Conservation (phyloP, 2,797 vertebrate species). For the Paguma larvata region DNA sequence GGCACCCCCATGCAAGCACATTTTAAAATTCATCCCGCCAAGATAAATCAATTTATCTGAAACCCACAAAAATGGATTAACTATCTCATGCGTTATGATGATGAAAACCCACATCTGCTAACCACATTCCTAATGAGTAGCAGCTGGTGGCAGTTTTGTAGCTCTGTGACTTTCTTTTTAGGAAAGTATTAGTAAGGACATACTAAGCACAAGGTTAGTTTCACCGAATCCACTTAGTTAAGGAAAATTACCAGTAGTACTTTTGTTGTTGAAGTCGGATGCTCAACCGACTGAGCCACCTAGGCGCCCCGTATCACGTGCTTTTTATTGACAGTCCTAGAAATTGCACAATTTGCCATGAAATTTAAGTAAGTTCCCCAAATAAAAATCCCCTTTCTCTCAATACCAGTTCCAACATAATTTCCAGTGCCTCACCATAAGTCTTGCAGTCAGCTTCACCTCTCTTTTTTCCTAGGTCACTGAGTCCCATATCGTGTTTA, state of each 20-base stretch:
- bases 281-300: no score
- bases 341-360: conserved; percentile 74
- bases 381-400: conserved; percentile 52
- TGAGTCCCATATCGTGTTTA: conserved; percentile 17
- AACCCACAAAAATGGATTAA: conserved; percentile 78
- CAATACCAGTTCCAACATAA: neutral
- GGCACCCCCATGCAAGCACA: conserved; percentile 46
- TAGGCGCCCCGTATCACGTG: no score
- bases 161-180: conserved; percentile 76
- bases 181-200: conserved; percentile 80
- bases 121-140: conserved; percentile 83
- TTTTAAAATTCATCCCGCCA: conserved; percentile 68
- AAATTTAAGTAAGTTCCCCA: conserved; percentile 72
- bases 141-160: conserved; percentile 80
- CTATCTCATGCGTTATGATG: conserved; percentile 74
- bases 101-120: conserved; percentile 83
- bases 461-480: neutral
- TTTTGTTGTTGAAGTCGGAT: neutral
- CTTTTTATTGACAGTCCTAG: conserved; percentile 68
- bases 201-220: conserved; percentile 64
- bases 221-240: conserved; percentile 66
- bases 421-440: conserved; percentile 36
- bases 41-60: conserved; percentile 82
- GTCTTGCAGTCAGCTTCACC: neutral
- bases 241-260: conserved; percentile 70